Evolutionary conservation across 2,888 invertebrate genomes (phyloP).

Genomic region (Nomada ruficornis): DNA sequence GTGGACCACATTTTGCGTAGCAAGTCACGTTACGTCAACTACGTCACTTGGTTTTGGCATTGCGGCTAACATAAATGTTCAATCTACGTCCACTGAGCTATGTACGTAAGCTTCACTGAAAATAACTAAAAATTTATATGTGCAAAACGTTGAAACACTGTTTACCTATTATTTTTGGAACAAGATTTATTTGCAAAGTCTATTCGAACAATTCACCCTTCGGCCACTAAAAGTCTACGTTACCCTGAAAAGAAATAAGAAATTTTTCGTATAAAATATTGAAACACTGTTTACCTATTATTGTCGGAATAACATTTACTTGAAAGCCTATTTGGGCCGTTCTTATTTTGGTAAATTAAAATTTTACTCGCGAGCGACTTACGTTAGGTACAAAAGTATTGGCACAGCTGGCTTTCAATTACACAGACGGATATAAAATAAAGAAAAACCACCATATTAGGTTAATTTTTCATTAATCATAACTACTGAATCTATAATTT

Average conservation of each 20-base stretch:
- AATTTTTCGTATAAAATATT: too few relatives aligned
- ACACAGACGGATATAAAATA: neutral
- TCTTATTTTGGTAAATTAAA: neutral
- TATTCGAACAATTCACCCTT: too few relatives aligned
- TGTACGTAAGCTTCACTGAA: too few relatives aligned
- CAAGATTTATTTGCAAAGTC: too few relatives aligned
- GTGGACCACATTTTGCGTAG: neutral
- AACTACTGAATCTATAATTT: neutral
- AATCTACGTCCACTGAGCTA: too few relatives aligned
- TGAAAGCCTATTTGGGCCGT: neutral
- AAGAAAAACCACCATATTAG: neutral
- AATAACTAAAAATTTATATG: too few relatives aligned
- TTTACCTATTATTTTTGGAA: too few relatives aligned
- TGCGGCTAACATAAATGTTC: too few relatives aligned
- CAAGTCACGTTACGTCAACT: slow-evolving; percentile 35
- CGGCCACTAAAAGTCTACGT: too few relatives aligned
- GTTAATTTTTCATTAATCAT: slow-evolving; percentile 6
- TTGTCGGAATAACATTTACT: neutral
- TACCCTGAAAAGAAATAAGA: too few relatives aligned
- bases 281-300: too few relatives aligned
- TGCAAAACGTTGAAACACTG: too few relatives aligned
- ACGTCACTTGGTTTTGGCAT: neutral
- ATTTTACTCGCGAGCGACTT: neutral
- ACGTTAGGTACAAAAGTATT: neutral
- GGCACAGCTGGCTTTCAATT: neutral